Percentiles rank a stretch among this genome's conserved stretches.
phyloP scores from a whole-genome alignment of 2,888 invertebrate genomes.

The Parnassius smintheus region DNA sequence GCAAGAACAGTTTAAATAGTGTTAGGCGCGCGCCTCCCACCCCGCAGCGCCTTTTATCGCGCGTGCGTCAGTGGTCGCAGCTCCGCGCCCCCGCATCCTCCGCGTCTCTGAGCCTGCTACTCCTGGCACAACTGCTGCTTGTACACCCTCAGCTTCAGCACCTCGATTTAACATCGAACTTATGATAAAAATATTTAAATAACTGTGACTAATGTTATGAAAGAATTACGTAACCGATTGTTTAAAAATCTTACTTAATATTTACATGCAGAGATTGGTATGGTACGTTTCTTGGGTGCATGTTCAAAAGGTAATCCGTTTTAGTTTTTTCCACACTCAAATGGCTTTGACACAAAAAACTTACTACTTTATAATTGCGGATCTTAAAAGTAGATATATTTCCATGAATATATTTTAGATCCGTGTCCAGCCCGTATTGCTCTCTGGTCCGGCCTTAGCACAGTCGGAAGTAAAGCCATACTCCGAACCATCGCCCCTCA shows the following conservation, averaged over 20 bases:
- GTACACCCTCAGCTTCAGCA: slow-evolving; percentile 33
- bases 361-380: no score
- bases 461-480: slow-evolving; percentile 1
- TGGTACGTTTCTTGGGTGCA: no score
- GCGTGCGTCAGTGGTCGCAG: slow-evolving; percentile 79
- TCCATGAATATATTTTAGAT: background rate
- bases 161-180: slow-evolving; percentile 19
- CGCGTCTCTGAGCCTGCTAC: slow-evolving; percentile 35
- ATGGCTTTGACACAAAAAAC: no score
- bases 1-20: slow-evolving; percentile 85
- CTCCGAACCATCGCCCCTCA: background rate
- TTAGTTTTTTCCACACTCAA: no score
- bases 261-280: no score
- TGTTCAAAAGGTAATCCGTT: no score
- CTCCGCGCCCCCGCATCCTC: slow-evolving; percentile 22
- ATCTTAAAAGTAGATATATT: background rate
- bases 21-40: slow-evolving; percentile 79
- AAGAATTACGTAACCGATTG: no score
- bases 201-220: no score
- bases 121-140: slow-evolving; percentile 27
- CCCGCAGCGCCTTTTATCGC: slow-evolving; percentile 79
- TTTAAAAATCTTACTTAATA: no score
- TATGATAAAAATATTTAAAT: background rate
- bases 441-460: background rate
- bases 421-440: slow-evolving; percentile 1